These are phyloP conservation scores for Venustaconcha ellipsiformis DNA, from an alignment of 1,140 invertebrate genomes.

Conservation along the genomic window DNA sequence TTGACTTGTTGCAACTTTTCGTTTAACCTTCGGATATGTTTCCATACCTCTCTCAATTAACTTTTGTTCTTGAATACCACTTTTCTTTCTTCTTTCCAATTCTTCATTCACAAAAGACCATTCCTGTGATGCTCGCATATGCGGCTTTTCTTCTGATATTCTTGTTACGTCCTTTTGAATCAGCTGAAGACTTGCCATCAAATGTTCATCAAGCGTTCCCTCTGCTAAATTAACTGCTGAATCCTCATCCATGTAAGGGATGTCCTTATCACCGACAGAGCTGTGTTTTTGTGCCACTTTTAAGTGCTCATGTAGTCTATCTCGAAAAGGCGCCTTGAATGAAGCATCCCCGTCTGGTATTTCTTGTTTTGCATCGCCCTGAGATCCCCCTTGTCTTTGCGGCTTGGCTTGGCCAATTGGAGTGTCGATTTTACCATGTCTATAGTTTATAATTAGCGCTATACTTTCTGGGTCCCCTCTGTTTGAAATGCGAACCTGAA, in stretches of 20 bases:
- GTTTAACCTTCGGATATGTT: no score
- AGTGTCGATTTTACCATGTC: conserved; percentile 1
- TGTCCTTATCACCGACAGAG: conserved; percentile 14
- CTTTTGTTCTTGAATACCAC: no score
- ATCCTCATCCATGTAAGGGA: conserved; percentile 32
- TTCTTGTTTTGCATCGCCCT: not conserved
- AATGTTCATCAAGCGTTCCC: conserved; percentile 30
- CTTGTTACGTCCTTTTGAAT: conserved; percentile 13
- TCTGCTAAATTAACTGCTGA: conserved; percentile 18
- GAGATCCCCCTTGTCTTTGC: not conserved
- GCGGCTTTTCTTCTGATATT: conserved; percentile 1
- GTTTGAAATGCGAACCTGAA: conserved; percentile 19
- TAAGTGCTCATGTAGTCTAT: conserved; percentile 18
- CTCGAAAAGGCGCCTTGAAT: conserved; percentile 10
- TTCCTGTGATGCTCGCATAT: conserved; percentile 27
- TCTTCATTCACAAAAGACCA: conserved; percentile 35
- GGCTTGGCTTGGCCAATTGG: not conserved
- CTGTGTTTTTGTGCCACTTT: conserved; percentile 3
- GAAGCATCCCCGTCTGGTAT: not conserved
- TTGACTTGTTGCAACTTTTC: no score
- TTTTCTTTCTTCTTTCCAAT: conserved; percentile 9
- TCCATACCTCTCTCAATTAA: no score
- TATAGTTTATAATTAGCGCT: not conserved
- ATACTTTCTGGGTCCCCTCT: conserved; percentile 11
- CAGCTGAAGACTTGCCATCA: conserved; percentile 27